phyloP scores from a whole-genome alignment of 2,797 vertebrate species.

The Mustela erminea region DNA sequence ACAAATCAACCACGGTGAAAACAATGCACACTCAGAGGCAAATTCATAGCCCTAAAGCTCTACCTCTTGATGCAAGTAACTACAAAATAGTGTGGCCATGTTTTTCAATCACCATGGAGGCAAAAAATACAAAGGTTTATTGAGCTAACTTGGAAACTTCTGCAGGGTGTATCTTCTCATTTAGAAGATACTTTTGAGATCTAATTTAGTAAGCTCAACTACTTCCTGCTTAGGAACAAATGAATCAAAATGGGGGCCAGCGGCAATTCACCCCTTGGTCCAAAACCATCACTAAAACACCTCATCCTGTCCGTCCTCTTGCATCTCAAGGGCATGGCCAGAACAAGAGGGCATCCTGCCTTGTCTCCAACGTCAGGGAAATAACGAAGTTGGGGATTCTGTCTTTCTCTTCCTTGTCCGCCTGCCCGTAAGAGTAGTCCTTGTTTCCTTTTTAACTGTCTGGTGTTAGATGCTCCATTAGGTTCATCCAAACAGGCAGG shows the following conservation, averaged over 20 bases:
- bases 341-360: neutral
- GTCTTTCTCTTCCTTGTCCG: constrained; percentile 42
- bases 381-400: neutral
- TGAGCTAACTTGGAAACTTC: neutral
- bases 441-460: constrained; percentile 48
- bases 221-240: constrained; percentile 28
- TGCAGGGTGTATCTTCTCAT: neutral
- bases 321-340: neutral
- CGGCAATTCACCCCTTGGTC: neutral
- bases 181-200: constrained; percentile 39
- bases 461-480: constrained; percentile 3
- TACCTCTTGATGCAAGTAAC: neutral
- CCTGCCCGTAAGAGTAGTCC: neutral
- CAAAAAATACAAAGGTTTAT: constrained; percentile 22
- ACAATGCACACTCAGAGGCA: neutral
- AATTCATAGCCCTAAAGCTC: constrained; percentile 11
- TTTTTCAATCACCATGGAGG: constrained; percentile 1
- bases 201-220: constrained; percentile 11
- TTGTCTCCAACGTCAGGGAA: neutral
- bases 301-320: neutral
- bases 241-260: neutral
- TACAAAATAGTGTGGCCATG: neutral
- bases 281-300: neutral
- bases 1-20: constrained; percentile 40
- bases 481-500: neutral